These are phyloP conservation scores for Pseudoips prasinana DNA, from an alignment of 2,888 invertebrate genomes.

Conservation along the genomic window DNA sequence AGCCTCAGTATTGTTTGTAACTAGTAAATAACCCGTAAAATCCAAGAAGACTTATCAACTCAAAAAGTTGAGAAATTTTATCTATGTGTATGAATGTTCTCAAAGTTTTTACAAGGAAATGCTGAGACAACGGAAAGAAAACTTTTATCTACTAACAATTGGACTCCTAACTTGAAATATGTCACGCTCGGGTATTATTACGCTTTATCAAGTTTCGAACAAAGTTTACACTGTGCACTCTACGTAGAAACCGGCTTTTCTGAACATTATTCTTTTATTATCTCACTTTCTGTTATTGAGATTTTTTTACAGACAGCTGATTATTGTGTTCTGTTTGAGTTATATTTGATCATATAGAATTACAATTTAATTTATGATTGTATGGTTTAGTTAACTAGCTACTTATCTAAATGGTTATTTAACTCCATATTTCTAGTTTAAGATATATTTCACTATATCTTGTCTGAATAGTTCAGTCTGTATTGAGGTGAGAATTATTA, in stretches of 20 bases:
- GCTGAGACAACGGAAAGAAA: constrained; percentile 15
- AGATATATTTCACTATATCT: no score
- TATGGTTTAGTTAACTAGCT: background rate
- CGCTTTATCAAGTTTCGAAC: constrained; percentile 30
- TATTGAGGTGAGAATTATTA: no score
- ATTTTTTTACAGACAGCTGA: constrained; percentile 6
- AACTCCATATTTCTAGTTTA: no score
- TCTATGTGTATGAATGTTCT: background rate
- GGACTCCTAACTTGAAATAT: constrained; percentile 28
- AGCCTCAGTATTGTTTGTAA: no score
- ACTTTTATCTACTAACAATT: constrained; percentile 30
- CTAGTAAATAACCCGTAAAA: no score
- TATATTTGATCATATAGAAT: background rate
- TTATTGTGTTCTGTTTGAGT: no score
- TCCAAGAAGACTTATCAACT: no score
- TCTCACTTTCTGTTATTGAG: constrained; percentile 15
- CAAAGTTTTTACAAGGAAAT: constrained; percentile 10
- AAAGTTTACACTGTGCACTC: constrained; percentile 25
- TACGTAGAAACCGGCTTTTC: constrained; percentile 13
- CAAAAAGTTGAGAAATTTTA: no score
- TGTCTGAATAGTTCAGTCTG: no score
- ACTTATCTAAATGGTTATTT: no score
- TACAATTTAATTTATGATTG: no score
- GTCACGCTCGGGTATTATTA: constrained; percentile 30
- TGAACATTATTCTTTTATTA: constrained; percentile 24